Evolutionary conservation across 2,113 vertebrate species (phyloP), one percentile per base, ranked within the genome.

Genomic region (Romanogobio albipinnatus): DNA sequence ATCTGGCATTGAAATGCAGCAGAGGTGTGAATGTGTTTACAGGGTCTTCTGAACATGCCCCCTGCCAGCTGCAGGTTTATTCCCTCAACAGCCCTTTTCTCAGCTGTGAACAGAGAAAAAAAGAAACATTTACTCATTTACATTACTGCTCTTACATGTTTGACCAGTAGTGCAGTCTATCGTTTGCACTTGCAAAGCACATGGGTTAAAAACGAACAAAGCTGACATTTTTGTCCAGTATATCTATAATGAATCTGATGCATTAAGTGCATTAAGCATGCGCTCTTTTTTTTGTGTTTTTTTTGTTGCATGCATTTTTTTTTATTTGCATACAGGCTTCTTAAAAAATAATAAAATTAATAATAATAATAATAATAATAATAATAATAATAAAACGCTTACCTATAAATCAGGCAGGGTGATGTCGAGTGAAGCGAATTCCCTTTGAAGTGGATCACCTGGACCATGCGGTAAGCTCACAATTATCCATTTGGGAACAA

Each of bases 11-110:
- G 93, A 94, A 93, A 95, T 95, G 89, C 91, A 89, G 89, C 87
- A 79, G 92, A 93, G 92, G 93, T 94, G 94, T 89, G 92, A 95
- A 94, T 91, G 91, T 88, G 92, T 93, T 94, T 93, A 93, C 89
- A 90, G 91, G 90, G 83, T 74, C 88, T 86, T 89, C 86, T 87
- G 91, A 91, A 91, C 86, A 78, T 77, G 76, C 82, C 88, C 75
- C 86, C 86, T 77, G 75, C 77, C 77, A 71, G 75, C 84, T 86
- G 73, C 66, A 84, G 36, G 90, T 93, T 94, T 91, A 93, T 92
- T 92, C 92, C 91, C 86, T 89, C 90, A 82, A 71, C 64, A 56
- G 64, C 80, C 80, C 62, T 26, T 19, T 36, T 71, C 64, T 82
- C 64, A 56, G 19, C 19, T 49, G 58, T 33, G 53, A 76, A 47